Conservation (phyloP, 2,888 invertebrate genomes). For the Cheilosia vulpina region DNA sequence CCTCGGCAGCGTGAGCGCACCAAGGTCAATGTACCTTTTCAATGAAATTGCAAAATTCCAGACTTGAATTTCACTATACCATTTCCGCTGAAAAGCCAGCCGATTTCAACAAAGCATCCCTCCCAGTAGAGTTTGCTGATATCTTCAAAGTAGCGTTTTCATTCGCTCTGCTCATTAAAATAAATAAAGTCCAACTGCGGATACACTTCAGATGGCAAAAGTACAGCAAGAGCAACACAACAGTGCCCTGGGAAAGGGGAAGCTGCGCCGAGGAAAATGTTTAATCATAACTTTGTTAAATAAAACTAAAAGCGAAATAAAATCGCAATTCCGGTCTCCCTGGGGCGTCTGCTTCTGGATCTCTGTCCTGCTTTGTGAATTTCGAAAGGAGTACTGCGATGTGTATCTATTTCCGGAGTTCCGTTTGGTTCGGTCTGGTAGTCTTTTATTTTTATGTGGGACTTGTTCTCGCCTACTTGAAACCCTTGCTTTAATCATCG, state of each 20-base stretch:
- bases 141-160: constrained; percentile 1
- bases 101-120: no score
- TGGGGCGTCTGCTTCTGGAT: not conserved
- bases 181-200: constrained; percentile 21
- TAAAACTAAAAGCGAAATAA: not conserved
- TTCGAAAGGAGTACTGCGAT: not conserved
- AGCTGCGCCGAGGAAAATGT: no score
- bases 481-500: no score
- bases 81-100: constrained; percentile 10
- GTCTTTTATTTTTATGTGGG: no score
- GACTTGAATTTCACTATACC: constrained; percentile 11
- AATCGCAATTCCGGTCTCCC: constrained; percentile 17
- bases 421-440: no score
- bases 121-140: no score
- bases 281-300: not conserved
- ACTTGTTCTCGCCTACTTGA: no score
- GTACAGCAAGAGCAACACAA: not conserved
- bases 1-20: not conserved
- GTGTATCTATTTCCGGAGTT: no score
- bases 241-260: no score
- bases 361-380: constrained; percentile 12
- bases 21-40: constrained; percentile 20
- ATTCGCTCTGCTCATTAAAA: constrained; percentile 27
- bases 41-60: constrained; percentile 27
- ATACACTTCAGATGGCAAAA: constrained; percentile 4